Percentiles rank a stretch among this genome's conserved stretches.
Evolutionary conservation across 1,140 invertebrate genomes (phyloP).

Genomic region (Fragariocoptes setiger): DNA sequence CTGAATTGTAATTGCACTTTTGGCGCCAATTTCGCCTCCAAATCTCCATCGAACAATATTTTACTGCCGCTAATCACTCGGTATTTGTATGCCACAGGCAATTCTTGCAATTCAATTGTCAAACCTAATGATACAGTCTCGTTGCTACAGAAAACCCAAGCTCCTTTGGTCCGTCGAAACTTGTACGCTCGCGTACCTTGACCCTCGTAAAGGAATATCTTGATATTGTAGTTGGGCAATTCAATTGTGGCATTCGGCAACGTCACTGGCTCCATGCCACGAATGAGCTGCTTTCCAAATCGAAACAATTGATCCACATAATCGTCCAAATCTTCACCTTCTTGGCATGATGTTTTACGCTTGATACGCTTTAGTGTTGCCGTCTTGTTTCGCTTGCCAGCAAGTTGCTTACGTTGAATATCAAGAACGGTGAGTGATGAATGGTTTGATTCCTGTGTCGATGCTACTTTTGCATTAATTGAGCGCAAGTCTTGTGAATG

Average conservation of each 20-base stretch:
- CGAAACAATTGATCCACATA: slow-evolving; percentile 13
- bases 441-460: neutral
- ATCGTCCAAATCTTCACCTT: slow-evolving; percentile 14
- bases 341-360: slow-evolving; percentile 13
- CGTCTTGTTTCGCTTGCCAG: no score
- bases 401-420: neutral
- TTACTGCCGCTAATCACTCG: slow-evolving; percentile 12
- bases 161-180: slow-evolving; percentile 9
- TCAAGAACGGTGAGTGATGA: neutral
- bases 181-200: slow-evolving; percentile 11
- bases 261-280: slow-evolving; percentile 9
- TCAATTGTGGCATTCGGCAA: slow-evolving; percentile 12
- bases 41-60: slow-evolving; percentile 13
- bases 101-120: slow-evolving; percentile 11
- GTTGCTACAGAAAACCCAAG: slow-evolving; percentile 13
- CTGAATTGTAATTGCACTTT: slow-evolving; percentile 12
- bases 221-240: slow-evolving; percentile 10
- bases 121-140: slow-evolving; percentile 11
- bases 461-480: no score
- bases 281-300: slow-evolving; percentile 11
- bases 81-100: slow-evolving; percentile 11
- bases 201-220: slow-evolving; percentile 11
- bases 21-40: slow-evolving; percentile 11
- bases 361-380: no score
- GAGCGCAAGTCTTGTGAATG: no score